Percentiles rank a stretch among this genome's conserved stretches.
Evolutionary conservation across 2,888 invertebrate genomes (phyloP).

Genomic region (Cistogaster globosa): DNA sequence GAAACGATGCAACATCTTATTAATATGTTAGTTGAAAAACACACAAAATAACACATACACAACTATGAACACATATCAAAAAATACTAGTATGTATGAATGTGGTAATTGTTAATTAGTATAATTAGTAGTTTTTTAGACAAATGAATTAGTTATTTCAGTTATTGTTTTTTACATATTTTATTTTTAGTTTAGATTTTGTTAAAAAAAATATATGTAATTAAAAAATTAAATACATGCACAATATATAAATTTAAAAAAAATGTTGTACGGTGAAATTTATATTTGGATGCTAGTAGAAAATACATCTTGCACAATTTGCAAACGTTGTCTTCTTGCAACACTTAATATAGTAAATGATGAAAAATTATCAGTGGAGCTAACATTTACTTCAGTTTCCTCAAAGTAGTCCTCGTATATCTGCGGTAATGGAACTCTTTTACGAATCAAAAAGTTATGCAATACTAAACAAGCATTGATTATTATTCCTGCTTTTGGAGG

Average conservation of each 20-base stretch:
- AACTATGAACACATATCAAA: too few species aligned
- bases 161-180: too few species aligned
- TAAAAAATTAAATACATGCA: neutral
- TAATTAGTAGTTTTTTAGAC: too few species aligned
- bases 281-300: neutral
- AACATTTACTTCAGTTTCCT: slow-evolving; percentile 8
- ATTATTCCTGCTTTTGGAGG: slow-evolving; percentile 34
- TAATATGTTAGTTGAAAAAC: too few species aligned
- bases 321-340: slow-evolving; percentile 2
- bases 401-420: neutral
- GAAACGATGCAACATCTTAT: too few species aligned
- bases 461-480: slow-evolving; percentile 29
- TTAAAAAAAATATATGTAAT: slow-evolving; percentile 8
- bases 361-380: neutral
- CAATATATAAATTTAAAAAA: neutral
- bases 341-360: neutral
- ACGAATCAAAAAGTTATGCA: slow-evolving; percentile 20
- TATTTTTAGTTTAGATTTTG: neutral
- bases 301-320: too few species aligned
- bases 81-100: too few species aligned
- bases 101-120: too few species aligned
- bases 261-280: neutral
- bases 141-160: too few species aligned
- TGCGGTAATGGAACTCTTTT: slow-evolving; percentile 7
- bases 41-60: too few species aligned